Base-by-base conservation (phyloP, 1,140 invertebrate species). In the Eubasilissa regina region DNA sequence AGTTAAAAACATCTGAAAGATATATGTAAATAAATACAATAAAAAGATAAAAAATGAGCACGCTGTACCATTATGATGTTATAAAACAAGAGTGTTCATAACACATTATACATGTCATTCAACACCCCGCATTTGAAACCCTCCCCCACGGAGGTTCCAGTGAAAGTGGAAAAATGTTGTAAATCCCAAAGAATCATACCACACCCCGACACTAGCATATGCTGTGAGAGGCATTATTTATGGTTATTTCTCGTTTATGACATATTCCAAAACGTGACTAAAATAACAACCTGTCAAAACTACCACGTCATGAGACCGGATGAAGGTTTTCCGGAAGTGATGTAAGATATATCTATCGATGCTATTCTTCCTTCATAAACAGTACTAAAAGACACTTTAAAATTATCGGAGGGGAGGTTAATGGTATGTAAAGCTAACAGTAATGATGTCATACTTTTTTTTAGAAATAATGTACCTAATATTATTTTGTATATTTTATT, bases 161-260 rank as follows among this genome's bases (percentile, higher is more conserved):
- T 17, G 58, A 55, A 80, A 80, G 79, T 80, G 79, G 62, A 72
- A 80, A 75, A 75, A 80, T 48, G 66, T 60, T 17, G 64, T 80
- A 80, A 80, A 80, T 80, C 79, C 79, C 21, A 17, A 45, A n/a
- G 75, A 76, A 80, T 80, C 79, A 62, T 9, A 51, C 70, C 70
- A 55, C 51, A 25, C 25, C 64, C 64, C 55, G 15, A 58, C 35
- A 53, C 72, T 12, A 58, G 51, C 72, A 56, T 75, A 60, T 35
- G 72, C 74, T 56, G 19, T 45, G 56, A 60, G 80, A 51, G 73
- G 72, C 80, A 81, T 81, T 81, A 81, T 81, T 81, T 81, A 81
- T 81, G 78, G 80, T 81, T 81, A 81, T 81, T 78, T 81, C 80
- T 68, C 76, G 78, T 81, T 81, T 81, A 81, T 81, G 80, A 78